Evolutionary conservation across 2,797 vertebrate genomes (phyloP), one percentile per base, ranked within the genome.

Genomic region (Varecia variegata): DNA sequence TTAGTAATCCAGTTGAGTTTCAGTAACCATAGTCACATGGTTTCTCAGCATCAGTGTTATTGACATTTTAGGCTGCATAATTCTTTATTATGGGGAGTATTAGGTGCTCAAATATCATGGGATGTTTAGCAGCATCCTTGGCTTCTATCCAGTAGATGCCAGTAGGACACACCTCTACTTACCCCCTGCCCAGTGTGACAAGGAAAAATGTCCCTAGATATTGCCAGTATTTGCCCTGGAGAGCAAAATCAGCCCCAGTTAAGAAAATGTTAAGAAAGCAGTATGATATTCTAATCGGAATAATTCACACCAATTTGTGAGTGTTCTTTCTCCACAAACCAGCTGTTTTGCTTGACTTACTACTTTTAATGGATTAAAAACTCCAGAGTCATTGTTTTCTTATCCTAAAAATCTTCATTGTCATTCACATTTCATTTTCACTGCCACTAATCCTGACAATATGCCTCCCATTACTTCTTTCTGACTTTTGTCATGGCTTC

Each of bases 371-470:
- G 45, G 5, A 40, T 81, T 81, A 65, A 52, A 74, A 68, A 70
- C 54, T 80, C 38, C 21, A 68, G n/a, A 50, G 13, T 60, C 7
- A 38, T 82, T 40, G 23, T 82, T 85, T 77, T 65, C 14, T 88
- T 85, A 83, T 45, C 60, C 81, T 73, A 76, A 80, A 93, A 45
- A 67, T 54, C 35, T 88, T 81, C 23, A 77, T 84, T 81, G 40
- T 81, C 79, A 62, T 84, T 94, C 30, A 62, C 25, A 56, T 92
- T 96, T 13, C 25, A n/a, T 65, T 95, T 94, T 91, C 73, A 80
- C 30, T 87, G 54, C 14, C 43, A 47, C 32, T 25, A 92, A 3
- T 88, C 56, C 47, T 65, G 83, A 23, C 80, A n/a, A 4, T 71
- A 50, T 82, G 23, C 11, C 14, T 77, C 11, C n/a, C 27, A 9